Base-by-base conservation (phyloP, 2,888 invertebrate species). In the Mesoligia furuncula region DNA sequence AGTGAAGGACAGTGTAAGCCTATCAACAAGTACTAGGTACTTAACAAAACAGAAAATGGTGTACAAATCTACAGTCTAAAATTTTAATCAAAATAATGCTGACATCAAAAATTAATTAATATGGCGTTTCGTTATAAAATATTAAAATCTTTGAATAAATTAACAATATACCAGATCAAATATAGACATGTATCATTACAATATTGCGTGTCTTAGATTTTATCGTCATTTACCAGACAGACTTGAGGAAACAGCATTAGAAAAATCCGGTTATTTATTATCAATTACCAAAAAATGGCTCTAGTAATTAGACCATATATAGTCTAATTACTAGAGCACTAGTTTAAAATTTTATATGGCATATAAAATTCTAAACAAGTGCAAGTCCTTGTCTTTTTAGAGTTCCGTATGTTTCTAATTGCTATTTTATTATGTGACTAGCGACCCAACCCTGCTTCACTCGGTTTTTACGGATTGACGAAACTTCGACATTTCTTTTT, bases 191-290 rank as follows among this genome's bases (percentile, higher is more conserved):
- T 67, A 75, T 65, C 39, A 72, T 72, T 42, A 85, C 5, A 61
- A 0, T 39, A 71, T 65, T 71, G 57, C 74, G 74, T 87, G 69
- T 59, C 62, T 69, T 42, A 54, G 4, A 66, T 70, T 42, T 73
- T 42, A 59, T 68, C 36, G 57, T 62, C 69, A 81, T 75, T 76
- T 71, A 73, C 71, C 51, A 67, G 51, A 83, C 57, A 68, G 72
- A 65, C 51, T 73, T 77, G 67, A 89, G 81, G 88, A 85, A 88
- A 83, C 83, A 57, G n/a, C 24, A 45, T 79, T 70, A 59, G 39
- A 83, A 77, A 87, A 88, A 77, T 61, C 83, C 78, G 74, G 75
- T 84, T 77, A 78, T 89, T 83, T 80, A 83, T 79, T 73, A 65
- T 68, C 77, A 77, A 85, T 83, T 81, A 77, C 79, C 65, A 39